A percentile compares a stretch with the other conserved stretches of the same genome.
Evolutionary conservation across 2,888 invertebrate species (phyloP).

Genomic region (Temnothorax rugatulus): DNA sequence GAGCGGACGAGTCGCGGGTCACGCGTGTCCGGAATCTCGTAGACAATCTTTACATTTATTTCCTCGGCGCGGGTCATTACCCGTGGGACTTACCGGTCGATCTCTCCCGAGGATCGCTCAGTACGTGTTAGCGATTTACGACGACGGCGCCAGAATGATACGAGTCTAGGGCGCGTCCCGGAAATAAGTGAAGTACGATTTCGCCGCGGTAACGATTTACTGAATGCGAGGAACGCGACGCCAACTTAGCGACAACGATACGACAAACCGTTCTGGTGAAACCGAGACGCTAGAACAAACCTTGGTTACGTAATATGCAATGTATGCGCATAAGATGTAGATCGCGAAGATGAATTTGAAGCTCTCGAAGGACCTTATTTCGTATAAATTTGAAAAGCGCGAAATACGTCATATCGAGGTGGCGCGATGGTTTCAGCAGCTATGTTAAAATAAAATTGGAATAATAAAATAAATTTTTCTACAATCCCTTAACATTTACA

Average conservation of each 20-base stretch:
- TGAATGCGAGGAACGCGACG: not conserved
- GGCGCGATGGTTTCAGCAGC: too few relatives aligned
- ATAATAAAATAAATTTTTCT: slow-evolving; percentile 12
- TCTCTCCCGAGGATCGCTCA: slow-evolving; percentile 40
- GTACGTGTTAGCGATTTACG: slow-evolving; percentile 59
- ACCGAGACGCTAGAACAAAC: not conserved
- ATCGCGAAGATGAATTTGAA: not conserved
- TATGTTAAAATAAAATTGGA: not conserved
- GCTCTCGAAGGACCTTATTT: slow-evolving; percentile 9
- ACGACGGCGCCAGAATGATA: slow-evolving; percentile 29
- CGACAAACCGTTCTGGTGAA: not conserved
- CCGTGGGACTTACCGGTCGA: slow-evolving; percentile 57
- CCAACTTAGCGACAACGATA: not conserved
- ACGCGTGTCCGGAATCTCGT: slow-evolving; percentile 74
- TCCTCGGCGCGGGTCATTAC: slow-evolving; percentile 58
- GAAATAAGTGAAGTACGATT: not conserved
- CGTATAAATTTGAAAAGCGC: not conserved
- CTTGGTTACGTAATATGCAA: slow-evolving; percentile 18
- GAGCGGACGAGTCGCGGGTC: slow-evolving; percentile 75
- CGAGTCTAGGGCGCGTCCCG: slow-evolving; percentile 11
- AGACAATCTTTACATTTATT: slow-evolving; percentile 62
- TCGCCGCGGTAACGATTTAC: not conserved
- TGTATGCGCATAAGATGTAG: not conserved
- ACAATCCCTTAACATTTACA: not conserved
- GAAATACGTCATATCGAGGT: not conserved